These are phyloP conservation scores for Hesperia comma DNA, from an alignment of 2,888 invertebrate genomes.

Conservation along the genomic window DNA sequence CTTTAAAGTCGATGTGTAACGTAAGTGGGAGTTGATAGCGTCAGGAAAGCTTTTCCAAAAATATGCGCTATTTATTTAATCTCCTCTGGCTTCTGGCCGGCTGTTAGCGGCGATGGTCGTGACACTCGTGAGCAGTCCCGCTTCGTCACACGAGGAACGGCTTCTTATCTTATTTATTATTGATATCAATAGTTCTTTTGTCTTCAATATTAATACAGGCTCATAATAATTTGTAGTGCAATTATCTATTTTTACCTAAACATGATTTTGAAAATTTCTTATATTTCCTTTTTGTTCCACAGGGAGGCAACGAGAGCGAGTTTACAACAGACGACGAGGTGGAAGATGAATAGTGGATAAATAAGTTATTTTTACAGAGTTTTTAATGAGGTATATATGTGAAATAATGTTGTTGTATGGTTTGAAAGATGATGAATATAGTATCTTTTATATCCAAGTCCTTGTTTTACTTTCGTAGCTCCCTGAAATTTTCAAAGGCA, in stretches of 20 bases:
- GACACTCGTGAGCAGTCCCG: too few species aligned
- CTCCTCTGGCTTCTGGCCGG: too few species aligned
- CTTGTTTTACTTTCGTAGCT: constrained; percentile 48
- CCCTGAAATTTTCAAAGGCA: not conserved
- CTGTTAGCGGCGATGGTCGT: too few species aligned
- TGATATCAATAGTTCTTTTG: not conserved
- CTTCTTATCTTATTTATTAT: constrained; percentile 3
- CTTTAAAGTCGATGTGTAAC: too few species aligned
- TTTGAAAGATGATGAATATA: constrained; percentile 75
- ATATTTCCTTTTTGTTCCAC: constrained; percentile 41
- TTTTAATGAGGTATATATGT: constrained; percentile 71
- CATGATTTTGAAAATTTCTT: not conserved
- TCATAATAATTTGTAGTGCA: too few species aligned
- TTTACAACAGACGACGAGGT: constrained; percentile 87
- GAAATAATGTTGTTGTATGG: constrained; percentile 64
- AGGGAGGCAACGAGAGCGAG: constrained; percentile 86
- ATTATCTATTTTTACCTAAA: too few species aligned
- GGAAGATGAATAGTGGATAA: constrained; percentile 78
- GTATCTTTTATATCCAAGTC: constrained; percentile 71
- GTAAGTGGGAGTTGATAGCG: too few species aligned
- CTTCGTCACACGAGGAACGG: too few species aligned
- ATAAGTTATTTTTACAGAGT: constrained; percentile 82
- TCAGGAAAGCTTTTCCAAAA: too few species aligned
- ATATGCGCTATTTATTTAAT: too few species aligned
- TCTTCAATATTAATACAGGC: too few species aligned